Conservation (phyloP, 2,888 invertebrate species). For the Euplexia lucipara region DNA sequence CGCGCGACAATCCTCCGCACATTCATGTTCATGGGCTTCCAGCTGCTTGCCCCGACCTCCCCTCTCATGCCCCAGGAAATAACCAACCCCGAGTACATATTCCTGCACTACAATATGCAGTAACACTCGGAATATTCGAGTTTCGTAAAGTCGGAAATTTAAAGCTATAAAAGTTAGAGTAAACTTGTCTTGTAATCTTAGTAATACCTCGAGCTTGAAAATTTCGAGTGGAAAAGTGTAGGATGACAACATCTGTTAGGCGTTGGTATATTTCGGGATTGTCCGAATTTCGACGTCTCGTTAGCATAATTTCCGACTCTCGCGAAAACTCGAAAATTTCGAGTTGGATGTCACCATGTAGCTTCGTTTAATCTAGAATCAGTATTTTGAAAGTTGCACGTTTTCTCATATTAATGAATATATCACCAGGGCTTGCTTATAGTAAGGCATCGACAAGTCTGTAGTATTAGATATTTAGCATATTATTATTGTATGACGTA, state of each 20-base stretch:
- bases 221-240: conserved; percentile 39
- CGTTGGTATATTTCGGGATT: conserved; percentile 33
- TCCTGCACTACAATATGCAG: conserved; percentile 88
- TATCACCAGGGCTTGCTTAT: conserved; percentile 70
- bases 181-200: conserved; percentile 35
- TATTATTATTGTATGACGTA: conserved; percentile 66
- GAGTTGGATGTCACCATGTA: conserved; percentile 50
- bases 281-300: conserved; percentile 18
- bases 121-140: conserved; percentile 67
- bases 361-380: conserved; percentile 68
- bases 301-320: conserved; percentile 44
- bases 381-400: conserved; percentile 70
- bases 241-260: conserved; percentile 29
- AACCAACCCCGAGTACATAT: conserved; percentile 91
- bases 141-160: conserved; percentile 53
- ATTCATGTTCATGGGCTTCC: conserved; percentile 99
- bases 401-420: conserved; percentile 67
- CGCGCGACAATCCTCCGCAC: conserved; percentile 97
- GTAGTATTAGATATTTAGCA: conserved; percentile 70
- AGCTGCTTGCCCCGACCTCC: conserved; percentile 95
- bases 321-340: conserved; percentile 55
- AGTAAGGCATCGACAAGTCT: conserved; percentile 71
- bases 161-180: conserved; percentile 32
- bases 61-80: conserved; percentile 87
- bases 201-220: conserved; percentile 45